phyloP scores from a whole-genome alignment of 2,888 invertebrate species.

The Punctoribates punctum region DNA sequence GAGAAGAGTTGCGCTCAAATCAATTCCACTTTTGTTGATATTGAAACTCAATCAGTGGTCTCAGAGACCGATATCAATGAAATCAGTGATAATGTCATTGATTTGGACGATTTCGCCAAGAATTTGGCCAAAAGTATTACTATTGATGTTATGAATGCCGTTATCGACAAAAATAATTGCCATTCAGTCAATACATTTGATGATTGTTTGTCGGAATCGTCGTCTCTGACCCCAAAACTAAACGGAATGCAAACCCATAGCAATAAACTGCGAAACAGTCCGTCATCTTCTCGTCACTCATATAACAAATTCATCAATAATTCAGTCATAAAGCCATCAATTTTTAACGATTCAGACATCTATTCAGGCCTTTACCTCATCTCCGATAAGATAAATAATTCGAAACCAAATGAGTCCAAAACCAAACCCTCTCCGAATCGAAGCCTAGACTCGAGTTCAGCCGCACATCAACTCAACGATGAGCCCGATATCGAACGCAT shows the following conservation, averaged over 20 bases:
- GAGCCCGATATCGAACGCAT: conserved; percentile 48
- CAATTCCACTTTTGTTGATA: not conserved
- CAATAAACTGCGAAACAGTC: not conserved
- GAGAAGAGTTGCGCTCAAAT: not conserved
- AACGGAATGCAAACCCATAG: conserved; percentile 17
- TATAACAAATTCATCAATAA: conserved; percentile 20
- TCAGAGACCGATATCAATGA: not conserved
- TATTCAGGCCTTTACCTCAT: conserved; percentile 23
- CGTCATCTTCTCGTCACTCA: not conserved
- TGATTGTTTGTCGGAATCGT: not conserved
- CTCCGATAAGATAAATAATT: not conserved
- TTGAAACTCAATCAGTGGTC: conserved; percentile 4
- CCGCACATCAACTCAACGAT: conserved; percentile 41
- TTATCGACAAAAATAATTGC: conserved; percentile 29
- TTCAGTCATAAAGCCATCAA: conserved; percentile 22
- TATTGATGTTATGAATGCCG: conserved; percentile 32
- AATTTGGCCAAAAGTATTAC: conserved; percentile 38
- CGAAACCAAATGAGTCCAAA: conserved; percentile 23
- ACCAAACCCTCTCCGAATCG: not conserved
- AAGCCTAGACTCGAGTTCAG: conserved; percentile 8
- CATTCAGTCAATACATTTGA: not conserved
- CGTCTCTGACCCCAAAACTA: not conserved
- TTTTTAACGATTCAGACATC: not conserved
- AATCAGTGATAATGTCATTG: not conserved
- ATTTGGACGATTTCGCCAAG: conserved; percentile 29